Evolutionary conservation across 1,140 invertebrate genomes (phyloP).

Genomic region (Sminthurinus signatus): DNA sequence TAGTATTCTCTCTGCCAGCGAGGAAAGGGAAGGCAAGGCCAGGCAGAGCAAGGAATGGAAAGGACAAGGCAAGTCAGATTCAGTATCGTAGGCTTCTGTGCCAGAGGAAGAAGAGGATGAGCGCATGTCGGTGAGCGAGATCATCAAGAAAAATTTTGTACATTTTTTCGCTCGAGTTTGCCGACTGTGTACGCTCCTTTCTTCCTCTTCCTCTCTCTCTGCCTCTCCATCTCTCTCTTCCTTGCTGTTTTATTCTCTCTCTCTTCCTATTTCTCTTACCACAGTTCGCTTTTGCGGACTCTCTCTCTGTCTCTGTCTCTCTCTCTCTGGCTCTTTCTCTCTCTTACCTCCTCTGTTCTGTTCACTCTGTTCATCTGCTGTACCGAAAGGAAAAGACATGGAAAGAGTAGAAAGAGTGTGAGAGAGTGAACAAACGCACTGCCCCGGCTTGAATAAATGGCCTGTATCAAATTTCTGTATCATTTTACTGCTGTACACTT

Average conservation of each 20-base stretch:
- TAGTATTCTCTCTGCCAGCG: background rate
- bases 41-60: background rate
- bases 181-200: background rate
- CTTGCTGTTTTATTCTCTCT: background rate
- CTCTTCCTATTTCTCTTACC: no score
- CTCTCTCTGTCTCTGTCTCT: no score
- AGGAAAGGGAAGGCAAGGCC: constrained; percentile 7
- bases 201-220: constrained; percentile 3
- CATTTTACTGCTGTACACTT: background rate
- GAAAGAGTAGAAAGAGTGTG: background rate
- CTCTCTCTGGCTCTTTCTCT: no score
- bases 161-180: constrained; percentile 14
- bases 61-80: background rate
- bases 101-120: constrained; percentile 16
- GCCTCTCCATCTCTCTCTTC: no score
- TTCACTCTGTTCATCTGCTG: background rate
- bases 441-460: constrained; percentile 1
- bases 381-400: no score
- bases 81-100: constrained; percentile 15
- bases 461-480: constrained; percentile 12
- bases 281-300: no score
- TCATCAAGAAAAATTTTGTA: constrained; percentile 28
- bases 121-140: constrained; percentile 25
- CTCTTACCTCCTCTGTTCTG: background rate
- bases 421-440: background rate